Conservation (phyloP, 2,797 vertebrate genomes). For the Fratercula arctica region DNA sequence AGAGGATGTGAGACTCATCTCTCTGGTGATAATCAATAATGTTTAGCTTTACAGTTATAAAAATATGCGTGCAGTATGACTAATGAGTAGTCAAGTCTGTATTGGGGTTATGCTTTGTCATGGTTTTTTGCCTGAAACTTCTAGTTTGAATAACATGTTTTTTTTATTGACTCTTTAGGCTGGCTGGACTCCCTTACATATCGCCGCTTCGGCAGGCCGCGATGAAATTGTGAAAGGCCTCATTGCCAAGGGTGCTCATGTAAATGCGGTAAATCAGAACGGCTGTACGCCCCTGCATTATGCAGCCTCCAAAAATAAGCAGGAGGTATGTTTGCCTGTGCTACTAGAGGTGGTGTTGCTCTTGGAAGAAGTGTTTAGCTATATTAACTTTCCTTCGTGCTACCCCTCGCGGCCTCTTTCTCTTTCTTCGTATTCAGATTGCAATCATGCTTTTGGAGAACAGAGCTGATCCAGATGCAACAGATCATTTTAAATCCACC, state of each 20-base stretch:
- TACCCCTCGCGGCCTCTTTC: accelerated
- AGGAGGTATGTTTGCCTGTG: constrained; percentile 80
- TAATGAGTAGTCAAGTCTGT: neutral
- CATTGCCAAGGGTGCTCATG: constrained; percentile 87
- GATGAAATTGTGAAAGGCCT: constrained; percentile 91
- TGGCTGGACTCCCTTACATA: constrained; percentile 93
- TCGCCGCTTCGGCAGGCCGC: constrained; percentile 93
- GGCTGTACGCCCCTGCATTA: constrained; percentile 95
- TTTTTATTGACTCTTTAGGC: constrained; percentile 75
- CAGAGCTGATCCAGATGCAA: constrained; percentile 89
- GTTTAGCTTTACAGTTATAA: neutral
- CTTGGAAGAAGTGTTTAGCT: neutral
- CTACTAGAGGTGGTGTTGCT: neutral
- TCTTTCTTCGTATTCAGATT: constrained; percentile 78
- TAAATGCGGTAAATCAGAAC: constrained; percentile 93
- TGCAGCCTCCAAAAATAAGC: constrained; percentile 93
- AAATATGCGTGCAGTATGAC: too few relatives aligned
- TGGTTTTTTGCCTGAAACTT: neutral
- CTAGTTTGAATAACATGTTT: neutral
- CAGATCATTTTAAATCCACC: constrained; percentile 90
- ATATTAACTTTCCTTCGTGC: neutral
- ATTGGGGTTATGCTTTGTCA: neutral
- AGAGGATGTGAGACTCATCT: neutral
- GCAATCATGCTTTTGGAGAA: constrained; percentile 90
- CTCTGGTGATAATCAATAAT: neutral